Conservation (phyloP, 2,113 vertebrate species). For the Dissostichus mawsoni region DNA sequence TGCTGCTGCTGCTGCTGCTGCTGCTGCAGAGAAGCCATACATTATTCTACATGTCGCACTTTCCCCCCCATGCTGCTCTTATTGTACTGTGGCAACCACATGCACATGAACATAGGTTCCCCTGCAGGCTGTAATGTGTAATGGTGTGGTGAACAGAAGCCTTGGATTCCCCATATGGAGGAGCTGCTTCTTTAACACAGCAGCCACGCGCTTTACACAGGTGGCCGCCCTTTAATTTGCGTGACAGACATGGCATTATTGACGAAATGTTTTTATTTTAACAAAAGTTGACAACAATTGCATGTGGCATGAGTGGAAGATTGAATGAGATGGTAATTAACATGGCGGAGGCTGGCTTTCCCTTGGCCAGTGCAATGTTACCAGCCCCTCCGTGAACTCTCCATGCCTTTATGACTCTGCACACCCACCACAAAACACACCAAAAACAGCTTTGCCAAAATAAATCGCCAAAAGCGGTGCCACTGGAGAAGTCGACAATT, state of each 20-base stretch:
- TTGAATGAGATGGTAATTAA: slow-evolving; percentile 55
- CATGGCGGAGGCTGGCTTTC: slow-evolving; percentile 71
- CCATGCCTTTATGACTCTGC: slow-evolving; percentile 38
- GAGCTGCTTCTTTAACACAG: not conserved
- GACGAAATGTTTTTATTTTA: not conserved
- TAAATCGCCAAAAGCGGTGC: not conserved
- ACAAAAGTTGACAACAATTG: slow-evolving; percentile 63
- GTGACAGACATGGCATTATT: not conserved
- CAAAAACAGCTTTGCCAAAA: not conserved
- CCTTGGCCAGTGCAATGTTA: slow-evolving; percentile 37
- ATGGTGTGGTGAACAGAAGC: not conserved
- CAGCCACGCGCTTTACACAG: slow-evolving; percentile 1
- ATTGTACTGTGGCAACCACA: not conserved
- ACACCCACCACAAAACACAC: slow-evolving; percentile 12
- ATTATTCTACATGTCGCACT: slow-evolving; percentile 4
- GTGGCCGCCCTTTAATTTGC: slow-evolving; percentile 17
- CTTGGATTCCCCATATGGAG: not conserved
- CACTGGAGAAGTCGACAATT: not conserved
- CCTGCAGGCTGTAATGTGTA: not conserved
- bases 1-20: not conserved
- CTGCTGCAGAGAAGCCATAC: slow-evolving; percentile 14
- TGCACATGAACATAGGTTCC: not conserved
- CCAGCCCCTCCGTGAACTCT: slow-evolving; percentile 54
- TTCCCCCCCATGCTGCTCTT: not conserved
- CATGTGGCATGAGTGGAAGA: slow-evolving; percentile 16